Evolutionary conservation across 2,113 vertebrate genomes (phyloP), one percentile per base, ranked within the genome.

Genomic region (Nyctibius bracteatus): DNA sequence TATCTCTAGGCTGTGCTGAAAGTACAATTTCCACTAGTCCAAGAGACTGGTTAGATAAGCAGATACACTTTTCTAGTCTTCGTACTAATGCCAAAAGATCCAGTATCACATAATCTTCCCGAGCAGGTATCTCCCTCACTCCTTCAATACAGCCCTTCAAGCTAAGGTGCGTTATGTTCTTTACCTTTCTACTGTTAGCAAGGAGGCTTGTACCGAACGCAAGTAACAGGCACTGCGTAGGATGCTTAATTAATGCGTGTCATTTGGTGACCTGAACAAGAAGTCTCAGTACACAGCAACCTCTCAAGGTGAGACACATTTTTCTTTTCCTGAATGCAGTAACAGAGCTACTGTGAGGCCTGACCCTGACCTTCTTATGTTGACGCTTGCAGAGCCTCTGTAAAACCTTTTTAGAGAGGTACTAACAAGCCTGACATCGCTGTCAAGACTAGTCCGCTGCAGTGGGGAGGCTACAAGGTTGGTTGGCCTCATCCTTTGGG

Each of bases 401-500:
- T 12, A 66, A 66, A 78, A 66, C 12, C 7, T 81, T 79, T 74
- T 59, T 13, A 55, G 10, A 33, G 31, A 93, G 43, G 52, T 75
- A 46, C 51, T 57, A 41, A 80, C 13, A 28, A 0, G 0, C 17
- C 67, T 30, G 57, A 59, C 52, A 74, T 15, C 9, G 3, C 65
- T 61, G 57, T 9, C 51, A 81, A 33, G 57, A 59, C 35, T 46
- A 87, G 21, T 67, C 41, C 27, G 22, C 39, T 65, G 67, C 54
- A 31, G 47, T 41, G 27, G 35, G 24, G 4, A 89, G 51, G 41
- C 28, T n/a, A 68, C 35, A 77, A 27, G 33, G 16, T 35, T 43
- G 14, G 18, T 16, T n/a, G 23, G 10, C 24, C 47, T 63, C 0
- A 0, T 61, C 46, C 65, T 83, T 52, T 1, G 0, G 28, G 8